Evolutionary conservation across 2,113 vertebrate species (phyloP).

Genomic region (Eudyptes chrysolophus): DNA sequence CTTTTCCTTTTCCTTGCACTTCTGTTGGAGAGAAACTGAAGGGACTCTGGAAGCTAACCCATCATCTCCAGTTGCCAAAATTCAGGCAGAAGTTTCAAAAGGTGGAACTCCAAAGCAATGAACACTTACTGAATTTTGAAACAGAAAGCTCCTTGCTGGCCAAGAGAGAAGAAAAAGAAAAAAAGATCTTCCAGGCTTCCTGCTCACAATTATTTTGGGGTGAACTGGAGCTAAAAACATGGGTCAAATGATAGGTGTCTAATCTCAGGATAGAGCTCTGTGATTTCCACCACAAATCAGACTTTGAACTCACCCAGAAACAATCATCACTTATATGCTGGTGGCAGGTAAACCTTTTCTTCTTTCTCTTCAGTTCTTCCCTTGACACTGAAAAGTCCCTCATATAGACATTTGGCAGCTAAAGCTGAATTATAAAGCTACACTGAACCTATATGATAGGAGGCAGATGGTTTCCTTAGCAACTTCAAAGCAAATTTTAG

Average conservation of each 20-base stretch:
- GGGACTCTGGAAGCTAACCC: not conserved
- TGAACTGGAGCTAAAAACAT: not conserved
- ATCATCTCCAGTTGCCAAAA: not conserved
- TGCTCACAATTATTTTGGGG: not conserved
- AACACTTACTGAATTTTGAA: not conserved
- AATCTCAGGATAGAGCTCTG: not conserved
- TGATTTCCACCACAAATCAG: not conserved
- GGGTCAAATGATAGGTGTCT: not conserved
- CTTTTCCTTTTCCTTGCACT: not conserved
- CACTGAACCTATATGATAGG: not conserved
- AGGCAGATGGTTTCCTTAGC: not conserved
- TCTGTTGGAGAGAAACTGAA: not conserved
- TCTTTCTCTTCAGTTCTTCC: not conserved
- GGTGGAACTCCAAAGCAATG: not conserved
- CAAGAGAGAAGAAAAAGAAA: not conserved
- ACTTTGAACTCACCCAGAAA: not conserved
- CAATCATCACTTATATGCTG: not conserved
- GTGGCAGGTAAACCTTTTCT: not conserved
- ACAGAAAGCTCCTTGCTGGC: not conserved
- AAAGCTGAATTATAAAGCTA: not conserved
- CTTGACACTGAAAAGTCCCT: not conserved
- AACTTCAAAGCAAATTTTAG: constrained; percentile 19
- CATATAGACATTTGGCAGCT: not conserved
- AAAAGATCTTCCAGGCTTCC: not conserved
- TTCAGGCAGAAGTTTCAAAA: not conserved